Conservation (phyloP, 2,113 vertebrate genomes). For the Toxostoma redivivum region DNA sequence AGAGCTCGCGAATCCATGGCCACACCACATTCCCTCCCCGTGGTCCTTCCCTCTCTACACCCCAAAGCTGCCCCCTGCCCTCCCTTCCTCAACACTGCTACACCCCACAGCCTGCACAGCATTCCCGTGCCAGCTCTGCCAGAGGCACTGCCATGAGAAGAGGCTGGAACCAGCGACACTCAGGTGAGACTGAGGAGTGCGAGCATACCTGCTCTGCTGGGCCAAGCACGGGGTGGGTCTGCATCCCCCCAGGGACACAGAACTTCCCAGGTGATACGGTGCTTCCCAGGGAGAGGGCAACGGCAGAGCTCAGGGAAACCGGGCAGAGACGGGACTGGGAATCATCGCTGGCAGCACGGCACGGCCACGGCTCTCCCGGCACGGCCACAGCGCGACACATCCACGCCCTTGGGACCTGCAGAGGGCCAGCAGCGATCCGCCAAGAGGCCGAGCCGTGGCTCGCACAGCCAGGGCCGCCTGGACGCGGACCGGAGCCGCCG, state of each 20-base stretch:
- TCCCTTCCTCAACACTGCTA: not conserved
- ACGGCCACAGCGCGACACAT: not conserved
- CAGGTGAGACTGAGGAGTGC: not conserved
- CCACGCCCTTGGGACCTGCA: not conserved
- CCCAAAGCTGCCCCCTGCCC: not conserved
- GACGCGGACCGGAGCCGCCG: not conserved
- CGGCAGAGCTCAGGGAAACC: not conserved
- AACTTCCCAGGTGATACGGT: not conserved
- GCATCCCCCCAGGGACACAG: too few species aligned
- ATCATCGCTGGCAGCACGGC: not conserved
- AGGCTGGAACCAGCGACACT: fast-evolving
- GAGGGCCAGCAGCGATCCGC: fast-evolving
- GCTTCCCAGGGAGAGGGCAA: not conserved
- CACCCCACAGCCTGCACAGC: not conserved
- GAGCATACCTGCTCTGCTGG: not conserved
- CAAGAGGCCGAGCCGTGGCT: not conserved
- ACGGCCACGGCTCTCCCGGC: not conserved
- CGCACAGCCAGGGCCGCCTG: fast-evolving
- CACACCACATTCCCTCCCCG: not conserved
- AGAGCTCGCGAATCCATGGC: fast-evolving
- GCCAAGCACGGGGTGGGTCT: fast-evolving
- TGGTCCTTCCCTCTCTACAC: not conserved
- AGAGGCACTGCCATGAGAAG: fast-evolving
- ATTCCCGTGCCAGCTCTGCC: fast-evolving
- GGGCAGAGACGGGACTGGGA: too few species aligned